These are phyloP conservation scores for Sclerodermus sp. DNA, from an alignment of 2,888 invertebrate genomes.

Conservation along the genomic window DNA sequence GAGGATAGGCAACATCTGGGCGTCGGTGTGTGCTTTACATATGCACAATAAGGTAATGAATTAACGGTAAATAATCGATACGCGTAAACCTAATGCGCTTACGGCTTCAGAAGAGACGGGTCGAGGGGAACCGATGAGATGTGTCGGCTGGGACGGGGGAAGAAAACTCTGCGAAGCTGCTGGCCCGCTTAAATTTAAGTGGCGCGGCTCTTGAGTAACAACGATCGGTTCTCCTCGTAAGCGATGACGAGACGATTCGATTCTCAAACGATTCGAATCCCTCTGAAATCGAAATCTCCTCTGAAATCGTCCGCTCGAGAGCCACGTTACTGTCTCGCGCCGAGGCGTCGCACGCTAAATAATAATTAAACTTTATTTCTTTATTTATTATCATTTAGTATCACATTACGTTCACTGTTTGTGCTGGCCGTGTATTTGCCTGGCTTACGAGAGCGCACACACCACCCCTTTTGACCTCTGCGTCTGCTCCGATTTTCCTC, in stretches of 20 bases:
- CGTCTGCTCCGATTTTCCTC: constrained; percentile 15
- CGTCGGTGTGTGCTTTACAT: constrained; percentile 14
- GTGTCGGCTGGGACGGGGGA: constrained; percentile 2
- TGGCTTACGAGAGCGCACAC: constrained; percentile 39
- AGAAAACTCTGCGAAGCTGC: background rate
- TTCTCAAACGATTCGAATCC: too few species aligned
- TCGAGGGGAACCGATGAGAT: constrained; percentile 11
- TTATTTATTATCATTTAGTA: constrained; percentile 58
- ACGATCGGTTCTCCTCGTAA: background rate
- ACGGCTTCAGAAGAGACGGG: constrained; percentile 13
- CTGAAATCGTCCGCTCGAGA: constrained; percentile 8
- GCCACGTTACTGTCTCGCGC: constrained; percentile 29
- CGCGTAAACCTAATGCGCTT: constrained; percentile 33
- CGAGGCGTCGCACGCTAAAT: constrained; percentile 47
- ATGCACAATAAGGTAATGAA: constrained; percentile 29
- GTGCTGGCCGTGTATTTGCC: constrained; percentile 51
- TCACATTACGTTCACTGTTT: constrained; percentile 57
- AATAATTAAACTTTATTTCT: constrained; percentile 51
- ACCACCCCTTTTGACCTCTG: constrained; percentile 30
- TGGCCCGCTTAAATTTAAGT: background rate
- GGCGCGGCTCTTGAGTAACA: background rate
- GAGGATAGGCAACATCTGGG: constrained; percentile 18
- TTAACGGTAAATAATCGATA: constrained; percentile 32
- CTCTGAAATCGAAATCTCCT: too few species aligned
- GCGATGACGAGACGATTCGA: too few species aligned